phyloP scores from a whole-genome alignment of 2,797 vertebrate genomes.

The Columba guinea region DNA sequence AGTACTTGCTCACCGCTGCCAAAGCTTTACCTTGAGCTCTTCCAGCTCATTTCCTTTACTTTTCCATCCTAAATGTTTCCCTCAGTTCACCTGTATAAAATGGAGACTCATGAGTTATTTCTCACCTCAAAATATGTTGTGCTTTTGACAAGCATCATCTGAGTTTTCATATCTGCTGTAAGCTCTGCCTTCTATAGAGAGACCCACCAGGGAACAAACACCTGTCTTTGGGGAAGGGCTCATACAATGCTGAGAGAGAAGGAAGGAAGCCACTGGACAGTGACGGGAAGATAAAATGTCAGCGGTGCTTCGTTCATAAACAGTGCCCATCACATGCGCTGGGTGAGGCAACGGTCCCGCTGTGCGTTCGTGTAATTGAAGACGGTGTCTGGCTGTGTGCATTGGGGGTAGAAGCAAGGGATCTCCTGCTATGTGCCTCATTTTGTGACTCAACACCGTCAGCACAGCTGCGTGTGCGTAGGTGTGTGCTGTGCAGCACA shows the following conservation, averaged over 20 bases:
- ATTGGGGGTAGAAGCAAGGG: background rate
- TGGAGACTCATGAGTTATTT: background rate
- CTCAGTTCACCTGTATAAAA: background rate
- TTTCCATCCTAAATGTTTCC: background rate
- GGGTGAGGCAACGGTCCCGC: background rate
- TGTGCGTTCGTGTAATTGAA: fast-evolving
- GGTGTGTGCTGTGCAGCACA: fast-evolving
- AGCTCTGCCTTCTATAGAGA: background rate
- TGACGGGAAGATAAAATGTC: background rate
- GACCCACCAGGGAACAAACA: background rate
- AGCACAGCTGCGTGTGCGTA: fast-evolving
- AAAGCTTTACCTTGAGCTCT: background rate
- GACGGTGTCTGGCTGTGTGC: background rate
- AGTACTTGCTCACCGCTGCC: background rate
- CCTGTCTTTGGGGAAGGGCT: background rate
- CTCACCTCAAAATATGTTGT: background rate
- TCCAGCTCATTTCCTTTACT: background rate
- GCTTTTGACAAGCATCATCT: background rate
- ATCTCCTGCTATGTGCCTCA: too few relatives aligned
- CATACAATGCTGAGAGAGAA: fast-evolving
- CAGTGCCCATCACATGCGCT: fast-evolving
- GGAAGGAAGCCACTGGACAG: background rate
- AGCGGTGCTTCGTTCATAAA: background rate
- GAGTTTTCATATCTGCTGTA: background rate
- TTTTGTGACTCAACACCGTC: fast-evolving